A percentile compares a stretch with the other conserved stretches of the same genome.
These are phyloP conservation scores for Corythaixoides concolor DNA, from an alignment of 2,113 vertebrate species.

Conservation along the genomic window DNA sequence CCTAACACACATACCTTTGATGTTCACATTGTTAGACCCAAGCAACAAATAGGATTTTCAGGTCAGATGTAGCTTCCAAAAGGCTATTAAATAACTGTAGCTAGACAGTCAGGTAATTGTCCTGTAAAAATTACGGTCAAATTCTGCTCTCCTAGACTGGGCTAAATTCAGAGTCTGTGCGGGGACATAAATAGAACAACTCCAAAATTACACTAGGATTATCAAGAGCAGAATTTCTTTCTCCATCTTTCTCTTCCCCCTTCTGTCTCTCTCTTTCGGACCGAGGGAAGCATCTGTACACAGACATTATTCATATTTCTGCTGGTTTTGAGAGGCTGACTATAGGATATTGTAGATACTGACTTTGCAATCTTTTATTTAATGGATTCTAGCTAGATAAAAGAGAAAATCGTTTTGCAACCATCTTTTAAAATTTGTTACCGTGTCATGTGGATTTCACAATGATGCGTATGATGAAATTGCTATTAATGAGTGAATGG, in stretches of 20 bases:
- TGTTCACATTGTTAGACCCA: conserved; percentile 38
- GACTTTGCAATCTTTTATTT: conserved; percentile 27
- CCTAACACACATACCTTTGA: conserved; percentile 61
- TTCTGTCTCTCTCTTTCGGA: not conserved
- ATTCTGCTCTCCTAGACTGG: not conserved
- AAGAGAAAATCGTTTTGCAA: conserved; percentile 16
- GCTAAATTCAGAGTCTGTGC: not conserved
- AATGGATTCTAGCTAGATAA: not conserved
- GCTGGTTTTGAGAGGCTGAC: not conserved
- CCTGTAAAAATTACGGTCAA: conserved; percentile 28
- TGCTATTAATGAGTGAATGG: not conserved
- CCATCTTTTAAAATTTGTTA: conserved; percentile 14
- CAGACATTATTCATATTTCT: not conserved
- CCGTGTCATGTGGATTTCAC: not conserved
- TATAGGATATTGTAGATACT: not conserved
- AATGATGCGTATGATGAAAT: conserved; percentile 31
- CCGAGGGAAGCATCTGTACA: not conserved
- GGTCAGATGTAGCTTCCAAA: conserved; percentile 47
- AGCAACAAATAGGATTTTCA: conserved; percentile 45
- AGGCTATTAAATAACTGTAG: conserved; percentile 49
- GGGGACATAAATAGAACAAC: not conserved
- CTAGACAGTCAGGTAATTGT: conserved; percentile 54
- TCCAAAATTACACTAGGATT: not conserved
- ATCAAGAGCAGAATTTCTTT: not conserved
- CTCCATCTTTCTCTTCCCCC: not conserved